Conservation (phyloP, 2,113 vertebrate species). For the Tupaia tana region DNA sequence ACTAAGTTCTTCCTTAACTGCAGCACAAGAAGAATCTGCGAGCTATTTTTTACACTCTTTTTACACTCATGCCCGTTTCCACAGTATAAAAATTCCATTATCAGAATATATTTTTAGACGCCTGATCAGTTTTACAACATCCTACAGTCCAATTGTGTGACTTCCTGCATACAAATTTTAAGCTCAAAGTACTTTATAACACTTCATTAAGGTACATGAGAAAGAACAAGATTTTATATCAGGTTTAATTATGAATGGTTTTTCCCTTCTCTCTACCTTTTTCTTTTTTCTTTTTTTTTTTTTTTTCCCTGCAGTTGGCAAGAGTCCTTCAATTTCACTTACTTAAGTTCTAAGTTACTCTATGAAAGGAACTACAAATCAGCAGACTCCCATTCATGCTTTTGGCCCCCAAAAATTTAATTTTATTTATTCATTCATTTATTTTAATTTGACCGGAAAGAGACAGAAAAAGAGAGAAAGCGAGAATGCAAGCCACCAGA, state of each 20-base stretch:
- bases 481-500: too few species aligned
- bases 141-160: not conserved
- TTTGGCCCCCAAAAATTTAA: not conserved
- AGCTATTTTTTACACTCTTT: slow-evolving; percentile 53
- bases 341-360: slow-evolving; percentile 21
- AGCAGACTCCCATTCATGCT: not conserved
- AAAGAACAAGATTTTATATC: slow-evolving; percentile 51
- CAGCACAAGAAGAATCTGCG: slow-evolving; percentile 35
- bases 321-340: not conserved
- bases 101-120: slow-evolving; percentile 51
- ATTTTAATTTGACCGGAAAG: too few species aligned
- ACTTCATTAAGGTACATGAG: not conserved
- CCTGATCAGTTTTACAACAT: slow-evolving; percentile 46
- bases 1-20: slow-evolving; percentile 49
- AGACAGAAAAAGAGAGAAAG: too few species aligned
- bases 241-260: slow-evolving; percentile 48
- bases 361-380: slow-evolving; percentile 18
- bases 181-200: slow-evolving; percentile 37
- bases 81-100: slow-evolving; percentile 53
- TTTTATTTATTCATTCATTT: too few species aligned
- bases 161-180: slow-evolving; percentile 44
- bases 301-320: slow-evolving; percentile 12
- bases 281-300: not conserved
- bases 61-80: slow-evolving; percentile 54
- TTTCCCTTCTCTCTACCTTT: not conserved